Percentiles rank a stretch among this genome's conserved stretches.
Evolutionary conservation across 2,113 vertebrate genomes (phyloP).

Genomic region (Cacatua alba): DNA sequence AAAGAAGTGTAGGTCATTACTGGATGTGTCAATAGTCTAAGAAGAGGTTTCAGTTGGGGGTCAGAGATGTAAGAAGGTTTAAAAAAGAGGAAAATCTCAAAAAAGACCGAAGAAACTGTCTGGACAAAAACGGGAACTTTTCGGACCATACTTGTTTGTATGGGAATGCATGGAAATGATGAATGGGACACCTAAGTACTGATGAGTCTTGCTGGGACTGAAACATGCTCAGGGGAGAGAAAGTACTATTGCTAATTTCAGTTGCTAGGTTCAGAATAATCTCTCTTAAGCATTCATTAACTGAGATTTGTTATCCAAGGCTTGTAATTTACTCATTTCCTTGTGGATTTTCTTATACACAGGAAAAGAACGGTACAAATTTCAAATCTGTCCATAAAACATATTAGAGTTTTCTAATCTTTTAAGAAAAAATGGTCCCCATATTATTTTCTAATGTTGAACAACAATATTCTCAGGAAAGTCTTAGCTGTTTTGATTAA

Average conservation of each 20-base stretch:
- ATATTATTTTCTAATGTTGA: background rate
- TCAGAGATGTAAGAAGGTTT: background rate
- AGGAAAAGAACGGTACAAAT: background rate
- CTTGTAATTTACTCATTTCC: background rate
- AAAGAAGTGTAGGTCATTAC: background rate
- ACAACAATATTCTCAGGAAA: background rate
- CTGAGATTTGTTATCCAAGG: background rate
- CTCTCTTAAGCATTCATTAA: background rate
- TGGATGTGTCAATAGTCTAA: accelerated
- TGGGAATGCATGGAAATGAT: background rate
- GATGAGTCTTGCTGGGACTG: background rate
- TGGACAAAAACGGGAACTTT: background rate
- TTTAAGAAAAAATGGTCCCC: background rate
- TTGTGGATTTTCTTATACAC: background rate
- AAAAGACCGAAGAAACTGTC: background rate
- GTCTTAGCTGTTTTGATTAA: background rate
- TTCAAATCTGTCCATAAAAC: background rate
- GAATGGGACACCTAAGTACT: background rate
- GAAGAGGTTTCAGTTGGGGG: background rate
- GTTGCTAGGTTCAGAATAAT: background rate
- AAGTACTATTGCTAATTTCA: background rate
- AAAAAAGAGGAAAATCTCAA: background rate
- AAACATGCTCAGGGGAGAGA: background rate
- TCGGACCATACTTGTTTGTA: background rate
- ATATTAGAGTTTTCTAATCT: background rate